Conservation (phyloP, 1,140 invertebrate species). For the Lucilia cuprina region DNA sequence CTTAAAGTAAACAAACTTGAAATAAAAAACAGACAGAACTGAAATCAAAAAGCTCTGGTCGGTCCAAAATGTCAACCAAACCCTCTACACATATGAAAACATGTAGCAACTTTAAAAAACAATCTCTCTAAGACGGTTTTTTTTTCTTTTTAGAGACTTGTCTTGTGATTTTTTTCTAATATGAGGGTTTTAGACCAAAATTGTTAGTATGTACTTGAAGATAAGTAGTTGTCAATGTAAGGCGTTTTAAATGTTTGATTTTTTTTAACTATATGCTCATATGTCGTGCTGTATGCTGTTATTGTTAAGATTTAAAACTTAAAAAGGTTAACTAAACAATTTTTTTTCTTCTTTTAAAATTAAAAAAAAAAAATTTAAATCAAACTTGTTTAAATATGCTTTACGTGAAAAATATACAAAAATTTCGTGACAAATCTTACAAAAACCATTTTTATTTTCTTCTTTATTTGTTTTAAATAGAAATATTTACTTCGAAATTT, state of each 20-base stretch:
- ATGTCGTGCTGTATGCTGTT: slow-evolving; percentile 18
- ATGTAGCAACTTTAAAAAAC: background rate
- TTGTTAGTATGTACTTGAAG: too few species aligned
- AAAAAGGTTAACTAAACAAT: background rate
- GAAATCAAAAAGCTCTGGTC: background rate
- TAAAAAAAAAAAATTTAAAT: background rate
- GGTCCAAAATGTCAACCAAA: background rate
- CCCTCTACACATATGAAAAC: background rate
- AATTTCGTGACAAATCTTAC: slow-evolving; percentile 28
- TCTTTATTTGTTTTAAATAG: background rate
- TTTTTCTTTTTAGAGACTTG: background rate
- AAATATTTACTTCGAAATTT: slow-evolving; percentile 17
- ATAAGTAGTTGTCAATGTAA: background rate
- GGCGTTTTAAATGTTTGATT: background rate
- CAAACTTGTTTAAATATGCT: slow-evolving; percentile 23
- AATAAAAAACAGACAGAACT: background rate
- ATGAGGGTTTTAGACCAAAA: background rate
- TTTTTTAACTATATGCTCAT: background rate
- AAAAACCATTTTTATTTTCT: background rate
- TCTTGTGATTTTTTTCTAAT: background rate
- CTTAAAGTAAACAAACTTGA: background rate
- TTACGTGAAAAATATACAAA: slow-evolving; percentile 19
- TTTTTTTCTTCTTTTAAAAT: background rate
- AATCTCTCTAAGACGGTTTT: background rate
- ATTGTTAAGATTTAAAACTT: background rate